phyloP scores from a whole-genome alignment of 2,888 invertebrate genomes.

The Idaea aversata region DNA sequence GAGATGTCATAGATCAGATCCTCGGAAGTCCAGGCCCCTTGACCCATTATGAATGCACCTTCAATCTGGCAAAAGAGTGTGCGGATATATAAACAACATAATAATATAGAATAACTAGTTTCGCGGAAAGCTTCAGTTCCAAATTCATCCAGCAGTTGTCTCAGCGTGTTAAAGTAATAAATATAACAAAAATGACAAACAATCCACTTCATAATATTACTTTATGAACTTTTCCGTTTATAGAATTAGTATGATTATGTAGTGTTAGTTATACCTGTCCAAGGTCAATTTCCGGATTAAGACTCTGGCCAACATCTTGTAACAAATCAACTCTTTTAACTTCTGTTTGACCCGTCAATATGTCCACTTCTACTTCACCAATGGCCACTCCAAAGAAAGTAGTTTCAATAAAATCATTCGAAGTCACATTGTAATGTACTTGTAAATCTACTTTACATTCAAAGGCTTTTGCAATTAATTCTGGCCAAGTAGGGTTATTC shows the following conservation, averaged over 20 bases:
- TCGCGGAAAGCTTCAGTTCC: no score
- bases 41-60: constrained; percentile 86
- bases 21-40: constrained; percentile 87
- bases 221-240: background rate
- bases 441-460: constrained; percentile 36
- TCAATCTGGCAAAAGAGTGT: constrained; percentile 63
- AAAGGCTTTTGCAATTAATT: constrained; percentile 68
- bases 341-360: constrained; percentile 84
- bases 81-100: background rate
- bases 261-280: constrained; percentile 71
- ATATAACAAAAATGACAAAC: no score
- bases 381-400: constrained; percentile 77
- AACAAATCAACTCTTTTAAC: constrained; percentile 81
- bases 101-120: no score
- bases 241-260: background rate
- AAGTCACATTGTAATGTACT: constrained; percentile 34
- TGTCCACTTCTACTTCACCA: constrained; percentile 85
- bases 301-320: constrained; percentile 82
- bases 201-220: no score
- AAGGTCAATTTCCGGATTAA: constrained; percentile 82
- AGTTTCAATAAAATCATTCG: constrained; percentile 32
- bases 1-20: constrained; percentile 82
- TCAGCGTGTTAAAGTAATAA: no score
- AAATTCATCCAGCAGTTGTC: no score
- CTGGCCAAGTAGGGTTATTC: constrained; percentile 65